Evolutionary conservation across 2,113 vertebrate species (phyloP), one percentile per base, ranked within the genome.

Genomic region (Gambusia holbrooki): DNA sequence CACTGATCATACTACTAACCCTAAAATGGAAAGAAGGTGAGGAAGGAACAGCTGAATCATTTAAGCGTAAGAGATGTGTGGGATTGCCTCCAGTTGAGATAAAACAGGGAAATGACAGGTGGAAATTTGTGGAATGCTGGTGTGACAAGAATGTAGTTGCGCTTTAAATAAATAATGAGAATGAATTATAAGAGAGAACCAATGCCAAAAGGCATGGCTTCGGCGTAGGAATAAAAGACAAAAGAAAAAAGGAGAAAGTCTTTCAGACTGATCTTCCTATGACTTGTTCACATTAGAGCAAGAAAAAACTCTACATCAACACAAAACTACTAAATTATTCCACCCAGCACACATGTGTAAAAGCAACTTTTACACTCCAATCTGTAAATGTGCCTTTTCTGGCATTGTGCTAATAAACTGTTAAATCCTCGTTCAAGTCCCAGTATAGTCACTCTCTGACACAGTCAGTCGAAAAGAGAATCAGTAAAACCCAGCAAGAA

Each of bases 111-210:
- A 76, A 82, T 80, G 77, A 81, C 81, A 71, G 77, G 86, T 81
- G 86, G 83, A 81, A 84, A 84, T 80, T 78, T 84, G 78, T 69
- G 83, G 85, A 90, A 86, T 84, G 77, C 81, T 86, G 83, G 64
- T 66, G 10, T 79, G 81, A 79, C 64, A 84, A 83, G 77, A 66
- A 74, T 73, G 74, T 77, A 89, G 79, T 64, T 80, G 72, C 74
- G 73, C 84, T 84, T 89, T 86, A 79, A 89, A 87, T 84, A 83
- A 84, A 83, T 80, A 51, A 84, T 29, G 32, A 76, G 65, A 70
- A 33, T 83, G 84, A 89, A 89, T 84, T 76, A 86, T 76, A 72
- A 27, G 73, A 83, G 67, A 69, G 32, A 71, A 69, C 35, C 66
- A 42, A 63, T 74, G 75, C 79, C 81, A 80, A 89, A 78, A 87